phyloP scores from a whole-genome alignment of 2,113 vertebrate species.

The Eira barbara region DNA sequence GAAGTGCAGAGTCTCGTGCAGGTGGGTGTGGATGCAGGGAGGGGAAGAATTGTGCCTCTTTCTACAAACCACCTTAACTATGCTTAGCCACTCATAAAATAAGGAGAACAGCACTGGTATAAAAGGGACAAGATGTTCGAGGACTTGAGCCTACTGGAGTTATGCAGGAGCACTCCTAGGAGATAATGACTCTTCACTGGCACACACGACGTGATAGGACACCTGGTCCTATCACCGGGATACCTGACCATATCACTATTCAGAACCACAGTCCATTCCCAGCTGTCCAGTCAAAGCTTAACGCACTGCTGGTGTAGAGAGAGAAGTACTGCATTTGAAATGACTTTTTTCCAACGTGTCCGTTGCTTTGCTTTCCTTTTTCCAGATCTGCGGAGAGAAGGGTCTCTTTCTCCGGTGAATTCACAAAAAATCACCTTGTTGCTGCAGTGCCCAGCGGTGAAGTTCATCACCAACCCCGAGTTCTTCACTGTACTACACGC shows the following conservation, averaged over 20 bases:
- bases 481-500: conserved; percentile 98
- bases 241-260: not conserved
- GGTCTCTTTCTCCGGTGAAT: conserved; percentile 90
- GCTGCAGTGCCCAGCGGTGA: conserved; percentile 97
- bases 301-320: not conserved
- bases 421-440: conserved; percentile 94
- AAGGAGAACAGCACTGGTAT: not conserved
- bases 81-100: not conserved
- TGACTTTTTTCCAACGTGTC: not conserved
- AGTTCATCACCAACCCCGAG: conserved; percentile 97
- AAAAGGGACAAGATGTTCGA: not conserved
- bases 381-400: conserved; percentile 90
- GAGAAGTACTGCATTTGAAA: not conserved
- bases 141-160: not conserved
- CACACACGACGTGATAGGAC: not conserved
- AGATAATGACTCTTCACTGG: not conserved
- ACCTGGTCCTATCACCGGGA: not conserved
- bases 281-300: not conserved
- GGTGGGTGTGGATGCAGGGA: not conserved
- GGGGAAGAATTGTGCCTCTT: not conserved
- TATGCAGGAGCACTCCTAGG: not conserved
- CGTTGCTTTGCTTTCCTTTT: conserved; percentile 49
- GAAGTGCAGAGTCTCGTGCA: not conserved
- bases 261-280: not conserved
- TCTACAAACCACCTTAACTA: not conserved